A percentile compares a stretch with the other conserved stretches of the same genome.
Conservation (phyloP, 2,888 invertebrate species). For the Sminthurides aquaticus region DNA sequence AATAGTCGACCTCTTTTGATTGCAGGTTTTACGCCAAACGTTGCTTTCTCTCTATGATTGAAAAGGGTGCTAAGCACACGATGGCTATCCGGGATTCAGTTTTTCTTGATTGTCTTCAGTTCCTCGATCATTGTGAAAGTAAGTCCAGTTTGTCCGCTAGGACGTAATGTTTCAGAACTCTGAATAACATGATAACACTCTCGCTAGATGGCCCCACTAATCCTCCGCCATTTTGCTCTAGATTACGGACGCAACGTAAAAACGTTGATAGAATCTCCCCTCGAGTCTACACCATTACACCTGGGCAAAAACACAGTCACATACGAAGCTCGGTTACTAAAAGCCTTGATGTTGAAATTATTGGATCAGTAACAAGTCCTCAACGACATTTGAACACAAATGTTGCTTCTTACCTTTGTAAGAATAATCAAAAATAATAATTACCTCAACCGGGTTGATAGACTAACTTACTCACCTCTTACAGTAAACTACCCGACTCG, state of each 20-base stretch:
- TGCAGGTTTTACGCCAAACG: slow-evolving; percentile 79
- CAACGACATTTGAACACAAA: too few relatives aligned
- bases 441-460: too few relatives aligned
- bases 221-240: slow-evolving; percentile 48
- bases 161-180: not conserved
- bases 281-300: slow-evolving; percentile 61
- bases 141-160: slow-evolving; percentile 45
- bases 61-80: slow-evolving; percentile 83
- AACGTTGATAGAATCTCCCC: slow-evolving; percentile 72
- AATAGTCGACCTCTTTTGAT: too few relatives aligned
- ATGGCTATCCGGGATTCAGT: slow-evolving; percentile 79
- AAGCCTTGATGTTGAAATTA: slow-evolving; percentile 67
- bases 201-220: too few relatives aligned
- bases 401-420: too few relatives aligned
- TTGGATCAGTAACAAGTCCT: slow-evolving; percentile 30
- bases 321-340: slow-evolving; percentile 77
- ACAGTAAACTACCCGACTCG: too few relatives aligned
- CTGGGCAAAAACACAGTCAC: slow-evolving; percentile 82
- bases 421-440: too few relatives aligned
- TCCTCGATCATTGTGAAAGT: slow-evolving; percentile 83
- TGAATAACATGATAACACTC: too few relatives aligned
- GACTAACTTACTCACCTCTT: too few relatives aligned
- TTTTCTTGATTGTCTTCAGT: slow-evolving; percentile 76
- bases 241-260: slow-evolving; percentile 76
- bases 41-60: slow-evolving; percentile 85